phyloP scores from a whole-genome alignment of 2,113 vertebrate species.

The Panthera leo region DNA sequence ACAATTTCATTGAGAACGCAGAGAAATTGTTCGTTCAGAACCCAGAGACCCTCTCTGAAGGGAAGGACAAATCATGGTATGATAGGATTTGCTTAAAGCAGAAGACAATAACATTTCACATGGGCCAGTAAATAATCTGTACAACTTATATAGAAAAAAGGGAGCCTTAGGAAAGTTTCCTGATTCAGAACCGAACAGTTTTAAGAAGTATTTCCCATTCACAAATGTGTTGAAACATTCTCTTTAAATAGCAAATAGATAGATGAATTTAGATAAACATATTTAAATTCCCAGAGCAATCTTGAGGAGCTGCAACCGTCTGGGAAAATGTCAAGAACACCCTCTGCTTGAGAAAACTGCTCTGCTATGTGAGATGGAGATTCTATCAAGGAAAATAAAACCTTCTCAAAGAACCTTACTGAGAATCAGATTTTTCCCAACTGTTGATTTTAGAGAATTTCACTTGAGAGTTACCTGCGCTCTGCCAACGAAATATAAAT shows the following conservation, averaged over 20 bases:
- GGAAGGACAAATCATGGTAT: background rate
- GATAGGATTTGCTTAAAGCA: background rate
- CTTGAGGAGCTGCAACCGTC: slow-evolving; percentile 67
- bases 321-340: slow-evolving; percentile 79
- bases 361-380: slow-evolving; percentile 66
- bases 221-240: slow-evolving; percentile 73
- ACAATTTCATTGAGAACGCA: background rate
- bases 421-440: slow-evolving; percentile 45
- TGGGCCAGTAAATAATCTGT: background rate
- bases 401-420: slow-evolving; percentile 12
- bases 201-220: slow-evolving; percentile 73
- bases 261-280: slow-evolving; percentile 80
- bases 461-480: slow-evolving; percentile 47
- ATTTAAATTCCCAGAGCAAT: slow-evolving; percentile 80
- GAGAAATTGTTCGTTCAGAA: background rate
- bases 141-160: background rate
- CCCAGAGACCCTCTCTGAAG: background rate
- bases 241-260: slow-evolving; percentile 80
- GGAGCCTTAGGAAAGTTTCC: background rate
- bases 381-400: slow-evolving; percentile 54
- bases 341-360: slow-evolving; percentile 69
- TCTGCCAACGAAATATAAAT: slow-evolving; percentile 50
- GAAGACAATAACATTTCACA: background rate
- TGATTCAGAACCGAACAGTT: slow-evolving; percentile 69
- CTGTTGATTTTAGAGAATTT: slow-evolving; percentile 60